Evolutionary conservation across 2,113 vertebrate genomes (phyloP), one percentile per base, ranked within the genome.

Genomic region (Callionymus lyra): DNA sequence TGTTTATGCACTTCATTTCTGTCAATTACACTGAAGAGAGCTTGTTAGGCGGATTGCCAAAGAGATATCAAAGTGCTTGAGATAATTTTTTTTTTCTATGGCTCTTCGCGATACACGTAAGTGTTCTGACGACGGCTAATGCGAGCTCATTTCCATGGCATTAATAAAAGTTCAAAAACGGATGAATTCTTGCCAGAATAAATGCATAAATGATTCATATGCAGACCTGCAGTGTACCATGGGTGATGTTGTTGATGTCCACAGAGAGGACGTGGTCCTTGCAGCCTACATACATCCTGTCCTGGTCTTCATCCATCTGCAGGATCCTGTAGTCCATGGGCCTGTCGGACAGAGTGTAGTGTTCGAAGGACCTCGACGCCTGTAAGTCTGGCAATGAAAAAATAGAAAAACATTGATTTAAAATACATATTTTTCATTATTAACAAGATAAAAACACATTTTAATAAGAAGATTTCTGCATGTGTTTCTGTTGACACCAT

Each of bases 201-300:
- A n/a, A n/a, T n/a, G n/a, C n/a, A n/a, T n/a, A n/a, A n/a, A n/a
- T n/a, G n/a, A n/a, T n/a, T n/a, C n/a, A n/a, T n/a, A n/a, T 32
- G 27, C 90, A 86, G 82, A 97, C 95, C 82, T 87, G 92, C 12
- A 96, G 80, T 9, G 87, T 84, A 56, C 88, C 87, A 17, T 90
- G 87, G 57, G 88, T 96, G 83, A 99, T 92, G 73, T 98, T 99
- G 75, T 97, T 99, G 80, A 96, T 94, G 82, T 97, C 93, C 88
- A 98, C 79, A 41, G 95, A 99, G 34, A 98, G 78, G 59, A 95
- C 87, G 37, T 99, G 89, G 77, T 99, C 91, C 81, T 98, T 99
- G 79, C 93, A 92, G 76, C 95, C 95, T 75, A 99, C 90, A 0
- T 96, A 98, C 80, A 99, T 89, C 16, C 90, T 82, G 73, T 99